A percentile compares a stretch with the other conserved stretches of the same genome.
Conservation (phyloP, 2,113 vertebrate genomes). For the Chiloscyllium plagiosum region DNA sequence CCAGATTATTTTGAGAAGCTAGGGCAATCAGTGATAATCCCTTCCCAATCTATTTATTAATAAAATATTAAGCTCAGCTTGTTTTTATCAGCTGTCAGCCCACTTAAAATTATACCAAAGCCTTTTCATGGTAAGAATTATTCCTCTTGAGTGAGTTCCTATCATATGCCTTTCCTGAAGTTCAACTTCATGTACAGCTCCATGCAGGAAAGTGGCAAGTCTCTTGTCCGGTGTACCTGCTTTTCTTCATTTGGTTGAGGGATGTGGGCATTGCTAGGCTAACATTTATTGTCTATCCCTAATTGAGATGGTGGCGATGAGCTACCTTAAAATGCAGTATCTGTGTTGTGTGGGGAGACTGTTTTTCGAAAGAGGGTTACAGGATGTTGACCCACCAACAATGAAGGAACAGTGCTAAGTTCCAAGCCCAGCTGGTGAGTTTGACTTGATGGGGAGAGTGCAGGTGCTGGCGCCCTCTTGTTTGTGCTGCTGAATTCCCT, state of each 20-base stretch:
- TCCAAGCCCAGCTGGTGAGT: neutral
- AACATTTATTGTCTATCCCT: neutral
- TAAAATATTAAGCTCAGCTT: neutral
- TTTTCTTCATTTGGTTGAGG: neutral
- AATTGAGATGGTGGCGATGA: neutral
- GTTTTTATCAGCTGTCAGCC: neutral
- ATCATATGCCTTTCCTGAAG: neutral
- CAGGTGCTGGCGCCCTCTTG: neutral
- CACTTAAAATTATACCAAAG: neutral
- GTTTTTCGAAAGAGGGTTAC: neutral
- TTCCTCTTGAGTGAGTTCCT: neutral
- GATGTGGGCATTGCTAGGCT: neutral
- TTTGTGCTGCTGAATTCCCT: neutral
- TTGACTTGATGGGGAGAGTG: neutral
- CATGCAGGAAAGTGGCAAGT: neutral
- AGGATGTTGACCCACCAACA: neutral
- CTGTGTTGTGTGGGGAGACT: neutral
- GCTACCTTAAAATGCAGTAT: neutral
- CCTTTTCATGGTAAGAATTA: neutral
- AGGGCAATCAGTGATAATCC: neutral
- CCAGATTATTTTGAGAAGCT: neutral
- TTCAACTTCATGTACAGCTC: neutral
- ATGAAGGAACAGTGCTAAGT: neutral
- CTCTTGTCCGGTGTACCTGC: neutral
- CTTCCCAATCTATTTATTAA: neutral